These are phyloP conservation scores for Hyposoter didymator DNA, from an alignment of 2,888 invertebrate species.

Conservation along the genomic window DNA sequence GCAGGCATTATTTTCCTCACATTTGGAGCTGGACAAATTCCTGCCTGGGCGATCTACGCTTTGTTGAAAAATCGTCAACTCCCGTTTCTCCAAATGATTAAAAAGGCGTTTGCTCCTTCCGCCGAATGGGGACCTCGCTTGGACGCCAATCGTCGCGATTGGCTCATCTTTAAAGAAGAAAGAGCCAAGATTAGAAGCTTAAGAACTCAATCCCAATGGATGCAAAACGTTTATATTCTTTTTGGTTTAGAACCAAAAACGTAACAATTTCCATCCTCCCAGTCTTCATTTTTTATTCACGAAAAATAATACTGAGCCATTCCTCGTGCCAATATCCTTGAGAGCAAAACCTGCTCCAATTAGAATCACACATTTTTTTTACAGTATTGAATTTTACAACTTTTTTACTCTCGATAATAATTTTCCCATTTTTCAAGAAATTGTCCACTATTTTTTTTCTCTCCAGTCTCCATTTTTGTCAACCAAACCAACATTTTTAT, in stretches of 20 bases:
- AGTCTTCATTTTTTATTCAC: neutral
- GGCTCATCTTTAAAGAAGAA: conserved; percentile 68
- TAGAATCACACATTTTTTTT: too few relatives aligned
- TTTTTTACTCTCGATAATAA: too few relatives aligned
- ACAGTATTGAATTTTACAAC: too few relatives aligned
- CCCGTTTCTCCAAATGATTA: conserved; percentile 63
- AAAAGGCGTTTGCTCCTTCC: conserved; percentile 65
- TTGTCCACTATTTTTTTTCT: neutral
- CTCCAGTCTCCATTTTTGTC: neutral
- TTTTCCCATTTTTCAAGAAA: too few relatives aligned
- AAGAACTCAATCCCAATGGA: conserved; percentile 67
- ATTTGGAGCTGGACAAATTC: conserved; percentile 85
- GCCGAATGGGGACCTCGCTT: conserved; percentile 67
- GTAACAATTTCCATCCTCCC: neutral
- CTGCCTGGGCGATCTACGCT: conserved; percentile 85
- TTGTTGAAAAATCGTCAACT: conserved; percentile 72
- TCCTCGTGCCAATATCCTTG: neutral
- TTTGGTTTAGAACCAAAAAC: conserved; percentile 56
- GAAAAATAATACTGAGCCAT: neutral
- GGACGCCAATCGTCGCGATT: conserved; percentile 47
- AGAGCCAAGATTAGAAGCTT: conserved; percentile 71
- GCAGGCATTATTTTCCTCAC: conserved; percentile 84
- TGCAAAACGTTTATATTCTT: conserved; percentile 68
- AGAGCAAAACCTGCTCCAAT: too few relatives aligned
- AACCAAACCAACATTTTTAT: too few relatives aligned